A percentile compares a stretch with the other conserved stretches of the same genome.
Conservation (phyloP, 2,797 vertebrate genomes). For the Periparus ater region DNA sequence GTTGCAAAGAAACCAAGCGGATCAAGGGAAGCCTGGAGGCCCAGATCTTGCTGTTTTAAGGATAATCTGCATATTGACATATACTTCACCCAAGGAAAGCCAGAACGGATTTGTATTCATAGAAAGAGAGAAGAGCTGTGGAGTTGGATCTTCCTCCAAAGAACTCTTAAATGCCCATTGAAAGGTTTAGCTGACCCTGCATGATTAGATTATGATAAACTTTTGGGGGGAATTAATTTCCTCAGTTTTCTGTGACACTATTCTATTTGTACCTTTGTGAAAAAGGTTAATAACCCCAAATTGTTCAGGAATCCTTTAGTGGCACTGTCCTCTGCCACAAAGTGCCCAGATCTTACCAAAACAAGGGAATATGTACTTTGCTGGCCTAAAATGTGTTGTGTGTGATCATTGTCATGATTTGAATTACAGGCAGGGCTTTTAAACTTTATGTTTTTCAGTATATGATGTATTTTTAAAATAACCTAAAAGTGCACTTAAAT, state of each 20-base stretch:
- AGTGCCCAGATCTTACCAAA: background rate
- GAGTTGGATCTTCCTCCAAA: background rate
- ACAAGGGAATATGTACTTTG: background rate
- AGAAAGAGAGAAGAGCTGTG: background rate
- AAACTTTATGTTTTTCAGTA: background rate
- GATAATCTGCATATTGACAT: background rate
- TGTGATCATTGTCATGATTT: background rate
- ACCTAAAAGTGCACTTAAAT: background rate
- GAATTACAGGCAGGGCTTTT: background rate
- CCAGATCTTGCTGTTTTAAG: background rate
- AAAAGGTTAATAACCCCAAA: background rate
- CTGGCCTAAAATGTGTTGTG: background rate
- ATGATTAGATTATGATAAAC: background rate
- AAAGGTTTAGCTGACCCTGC: background rate
- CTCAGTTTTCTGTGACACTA: background rate
- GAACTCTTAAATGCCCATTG: background rate
- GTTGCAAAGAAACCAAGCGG: background rate
- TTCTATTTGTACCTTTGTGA: background rate
- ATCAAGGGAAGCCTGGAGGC: background rate
- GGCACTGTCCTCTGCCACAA: background rate
- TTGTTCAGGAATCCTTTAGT: background rate
- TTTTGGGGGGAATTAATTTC: background rate
- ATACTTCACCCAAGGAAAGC: background rate
- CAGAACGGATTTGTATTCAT: background rate
- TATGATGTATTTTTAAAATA: background rate